Conservation (phyloP, 2,888 invertebrate genomes). For the Cryptocephalus moraei region DNA sequence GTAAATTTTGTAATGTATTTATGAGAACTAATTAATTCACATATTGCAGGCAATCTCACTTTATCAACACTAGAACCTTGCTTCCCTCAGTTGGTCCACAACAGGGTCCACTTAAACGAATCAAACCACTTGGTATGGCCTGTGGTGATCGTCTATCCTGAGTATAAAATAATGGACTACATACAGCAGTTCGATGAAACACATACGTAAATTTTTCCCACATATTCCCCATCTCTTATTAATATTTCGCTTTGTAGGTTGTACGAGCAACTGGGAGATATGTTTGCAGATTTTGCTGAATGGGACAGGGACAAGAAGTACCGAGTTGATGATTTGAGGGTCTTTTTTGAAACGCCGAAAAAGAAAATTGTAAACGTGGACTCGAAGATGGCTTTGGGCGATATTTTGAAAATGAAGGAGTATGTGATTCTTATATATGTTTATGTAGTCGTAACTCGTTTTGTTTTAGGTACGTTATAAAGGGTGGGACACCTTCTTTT, state of each 20-base stretch:
- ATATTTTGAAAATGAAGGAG: conserved; percentile 50
- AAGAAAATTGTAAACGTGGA: conserved; percentile 49
- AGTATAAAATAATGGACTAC: conserved; percentile 78
- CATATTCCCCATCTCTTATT: not conserved
- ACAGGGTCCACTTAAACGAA: conserved; percentile 53
- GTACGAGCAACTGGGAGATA: conserved; percentile 47
- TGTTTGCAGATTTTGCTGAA: conserved; percentile 58
- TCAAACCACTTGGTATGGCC: conserved; percentile 69
- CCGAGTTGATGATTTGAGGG: conserved; percentile 45
- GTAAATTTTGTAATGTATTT: conserved; percentile 27
- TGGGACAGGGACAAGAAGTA: conserved; percentile 67
- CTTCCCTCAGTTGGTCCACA: conserved; percentile 53
- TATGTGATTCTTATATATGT: conserved; percentile 24
- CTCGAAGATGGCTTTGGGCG: conserved; percentile 44
- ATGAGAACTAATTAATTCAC: not conserved
- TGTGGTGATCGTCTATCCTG: conserved; percentile 79
- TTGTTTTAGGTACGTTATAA: conserved; percentile 45
- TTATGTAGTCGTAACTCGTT: too few species aligned
- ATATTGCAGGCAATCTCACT: conserved; percentile 28
- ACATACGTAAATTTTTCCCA: conserved; percentile 39
- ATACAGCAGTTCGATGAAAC: conserved; percentile 72
- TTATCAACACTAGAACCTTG: conserved; percentile 51
- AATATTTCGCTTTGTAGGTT: conserved; percentile 38
- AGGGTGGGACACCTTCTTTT: conserved; percentile 57
- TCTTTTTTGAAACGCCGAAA: conserved; percentile 65